Conservation (phyloP, 2,113 vertebrate species). For the Ciconia maguari region DNA sequence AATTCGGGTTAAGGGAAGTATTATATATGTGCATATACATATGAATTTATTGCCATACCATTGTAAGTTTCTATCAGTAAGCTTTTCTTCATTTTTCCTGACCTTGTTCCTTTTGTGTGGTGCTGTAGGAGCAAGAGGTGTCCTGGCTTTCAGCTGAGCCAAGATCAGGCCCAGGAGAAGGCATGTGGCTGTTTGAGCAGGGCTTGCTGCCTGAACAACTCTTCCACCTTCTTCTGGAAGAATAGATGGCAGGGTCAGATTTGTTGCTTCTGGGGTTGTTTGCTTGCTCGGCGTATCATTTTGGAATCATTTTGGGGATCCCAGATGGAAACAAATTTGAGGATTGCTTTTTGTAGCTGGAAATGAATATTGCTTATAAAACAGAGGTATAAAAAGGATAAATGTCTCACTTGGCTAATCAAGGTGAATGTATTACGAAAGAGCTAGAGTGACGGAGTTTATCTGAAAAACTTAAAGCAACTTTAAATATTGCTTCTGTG, state of each 20-base stretch:
- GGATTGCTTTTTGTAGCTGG: not conserved
- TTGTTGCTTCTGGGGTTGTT: not conserved
- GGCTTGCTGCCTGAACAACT: not conserved
- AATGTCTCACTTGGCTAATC: not conserved
- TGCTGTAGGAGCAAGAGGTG: not conserved
- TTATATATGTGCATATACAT: too few relatives aligned
- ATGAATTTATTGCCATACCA: not conserved
- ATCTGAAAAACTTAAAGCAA: not conserved
- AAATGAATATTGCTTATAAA: not conserved
- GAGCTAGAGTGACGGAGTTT: not conserved
- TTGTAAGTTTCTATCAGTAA: not conserved
- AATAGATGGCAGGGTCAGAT: fast-evolving
- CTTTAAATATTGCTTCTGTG: not conserved
- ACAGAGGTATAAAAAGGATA: not conserved
- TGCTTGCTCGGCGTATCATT: not conserved
- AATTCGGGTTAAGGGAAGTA: not conserved
- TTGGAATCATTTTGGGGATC: not conserved
- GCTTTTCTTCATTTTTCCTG: not conserved
- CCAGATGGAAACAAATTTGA: not conserved
- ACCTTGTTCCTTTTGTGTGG: not conserved
- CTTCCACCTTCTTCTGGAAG: not conserved
- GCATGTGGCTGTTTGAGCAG: fast-evolving
- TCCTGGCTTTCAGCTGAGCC: not conserved
- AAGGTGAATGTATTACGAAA: not conserved
- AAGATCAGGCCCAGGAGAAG: not conserved